Conservation (phyloP, 2,888 invertebrate species). For the Melinopterus prodromus region DNA sequence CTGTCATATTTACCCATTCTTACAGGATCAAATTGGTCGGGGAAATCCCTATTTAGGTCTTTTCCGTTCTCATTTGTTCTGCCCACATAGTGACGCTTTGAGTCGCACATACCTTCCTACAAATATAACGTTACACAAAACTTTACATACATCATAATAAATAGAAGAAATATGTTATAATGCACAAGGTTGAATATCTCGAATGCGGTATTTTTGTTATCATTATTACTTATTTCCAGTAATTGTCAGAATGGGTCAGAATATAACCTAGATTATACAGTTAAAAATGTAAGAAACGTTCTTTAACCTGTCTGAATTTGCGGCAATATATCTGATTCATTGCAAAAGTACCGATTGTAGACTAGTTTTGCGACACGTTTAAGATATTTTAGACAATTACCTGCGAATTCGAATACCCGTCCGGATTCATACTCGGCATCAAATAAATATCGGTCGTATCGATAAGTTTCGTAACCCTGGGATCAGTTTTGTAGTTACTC, state of each 20-base stretch:
- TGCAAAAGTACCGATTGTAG: too few species aligned
- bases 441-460: slow-evolving; percentile 91
- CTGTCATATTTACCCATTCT: slow-evolving; percentile 47
- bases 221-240: too few species aligned
- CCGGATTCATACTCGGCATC: slow-evolving; percentile 98
- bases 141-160: not conserved
- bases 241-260: too few species aligned
- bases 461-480: slow-evolving; percentile 78
- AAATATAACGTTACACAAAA: slow-evolving; percentile 51
- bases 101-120: slow-evolving; percentile 83
- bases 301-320: too few species aligned
- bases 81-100: slow-evolving; percentile 72
- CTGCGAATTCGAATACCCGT: slow-evolving; percentile 89
- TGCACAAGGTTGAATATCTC: too few species aligned
- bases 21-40: slow-evolving; percentile 76
- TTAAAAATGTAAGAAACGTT: too few species aligned
- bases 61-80: slow-evolving; percentile 82
- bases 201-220: too few species aligned
- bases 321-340: too few species aligned
- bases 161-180: too few species aligned
- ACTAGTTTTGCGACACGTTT: too few species aligned
- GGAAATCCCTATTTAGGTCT: slow-evolving; percentile 93
- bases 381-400: too few species aligned
- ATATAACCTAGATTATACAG: too few species aligned
- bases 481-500: slow-evolving; percentile 73